Conservation (phyloP, 2,797 vertebrate species). For the Peromyscus attwateri region DNA sequence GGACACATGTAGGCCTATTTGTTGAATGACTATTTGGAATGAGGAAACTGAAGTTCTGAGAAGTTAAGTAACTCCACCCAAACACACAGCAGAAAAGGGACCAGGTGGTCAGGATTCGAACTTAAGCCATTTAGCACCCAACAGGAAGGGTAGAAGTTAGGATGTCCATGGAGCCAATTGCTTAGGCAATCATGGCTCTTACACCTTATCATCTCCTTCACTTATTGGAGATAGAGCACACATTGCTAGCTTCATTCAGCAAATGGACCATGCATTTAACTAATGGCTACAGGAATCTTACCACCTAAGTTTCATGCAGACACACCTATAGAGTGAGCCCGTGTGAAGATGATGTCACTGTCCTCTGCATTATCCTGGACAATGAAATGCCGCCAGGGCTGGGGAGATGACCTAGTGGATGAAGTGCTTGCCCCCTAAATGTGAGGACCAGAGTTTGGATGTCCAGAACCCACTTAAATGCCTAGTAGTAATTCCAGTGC, state of each 20-base stretch:
- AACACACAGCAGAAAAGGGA: not conserved
- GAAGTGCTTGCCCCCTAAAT: not conserved
- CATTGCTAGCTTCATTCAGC: not conserved
- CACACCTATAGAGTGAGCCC: not conserved
- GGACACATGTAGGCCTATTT: not conserved
- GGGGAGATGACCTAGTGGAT: not conserved
- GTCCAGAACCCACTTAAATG: not conserved
- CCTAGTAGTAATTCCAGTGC: not conserved
- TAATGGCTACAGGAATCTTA: not conserved
- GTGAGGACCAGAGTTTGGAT: not conserved
- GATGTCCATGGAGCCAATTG: not conserved
- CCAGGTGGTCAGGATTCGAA: not conserved
- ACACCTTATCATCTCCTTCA: not conserved
- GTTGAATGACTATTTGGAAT: not conserved
- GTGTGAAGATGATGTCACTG: not conserved
- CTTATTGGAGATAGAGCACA: not conserved
- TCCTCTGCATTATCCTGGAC: not conserved
- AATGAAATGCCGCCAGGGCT: not conserved
- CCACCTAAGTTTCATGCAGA: not conserved
- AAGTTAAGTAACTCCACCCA: not conserved
- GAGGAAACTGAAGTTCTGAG: not conserved
- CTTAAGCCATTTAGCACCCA: not conserved
- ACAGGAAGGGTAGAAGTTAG: not conserved
- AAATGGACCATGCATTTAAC: not conserved
- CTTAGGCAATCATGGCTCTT: not conserved